A percentile compares a stretch with the other conserved stretches of the same genome.
Evolutionary conservation across 2,797 vertebrate species (phyloP).

Genomic region (Tiaroga cobitis): DNA sequence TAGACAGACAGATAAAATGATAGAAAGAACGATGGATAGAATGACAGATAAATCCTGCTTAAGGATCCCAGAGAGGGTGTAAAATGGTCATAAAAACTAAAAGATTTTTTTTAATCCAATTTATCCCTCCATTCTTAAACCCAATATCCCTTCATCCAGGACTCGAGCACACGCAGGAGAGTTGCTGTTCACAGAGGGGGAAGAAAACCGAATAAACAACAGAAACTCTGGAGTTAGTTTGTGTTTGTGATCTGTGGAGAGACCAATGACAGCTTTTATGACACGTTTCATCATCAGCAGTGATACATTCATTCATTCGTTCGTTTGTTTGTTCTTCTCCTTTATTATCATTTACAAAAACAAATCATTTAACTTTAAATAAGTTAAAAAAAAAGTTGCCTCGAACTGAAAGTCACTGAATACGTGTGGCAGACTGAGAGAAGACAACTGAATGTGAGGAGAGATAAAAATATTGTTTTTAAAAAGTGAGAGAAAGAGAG

Average conservation of each 20-base stretch:
- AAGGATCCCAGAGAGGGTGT: neutral
- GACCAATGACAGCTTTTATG: neutral
- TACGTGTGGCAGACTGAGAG: neutral
- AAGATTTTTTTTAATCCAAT: neutral
- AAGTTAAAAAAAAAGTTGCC: constrained; percentile 53
- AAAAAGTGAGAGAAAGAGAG: neutral
- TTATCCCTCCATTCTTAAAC: neutral
- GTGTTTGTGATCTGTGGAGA: neutral
- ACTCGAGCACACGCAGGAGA: neutral
- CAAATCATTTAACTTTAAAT: constrained; percentile 59
- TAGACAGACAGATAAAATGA: neutral
- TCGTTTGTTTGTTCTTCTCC: constrained; percentile 36
- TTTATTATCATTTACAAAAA: constrained; percentile 65
- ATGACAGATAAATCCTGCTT: neutral
- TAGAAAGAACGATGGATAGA: neutral
- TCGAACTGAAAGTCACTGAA: constrained; percentile 51
- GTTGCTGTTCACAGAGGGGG: neutral
- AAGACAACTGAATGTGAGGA: neutral
- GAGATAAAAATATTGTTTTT: neutral
- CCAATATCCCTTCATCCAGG: neutral
- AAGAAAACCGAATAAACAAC: neutral
- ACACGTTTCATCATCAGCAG: constrained; percentile 32
- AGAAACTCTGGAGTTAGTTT: neutral
- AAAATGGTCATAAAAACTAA: neutral
- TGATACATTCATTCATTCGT: constrained; percentile 31